A percentile compares a stretch with the other conserved stretches of the same genome.
phyloP scores from a whole-genome alignment of 2,113 vertebrate species.

The Clarias gariepinus region DNA sequence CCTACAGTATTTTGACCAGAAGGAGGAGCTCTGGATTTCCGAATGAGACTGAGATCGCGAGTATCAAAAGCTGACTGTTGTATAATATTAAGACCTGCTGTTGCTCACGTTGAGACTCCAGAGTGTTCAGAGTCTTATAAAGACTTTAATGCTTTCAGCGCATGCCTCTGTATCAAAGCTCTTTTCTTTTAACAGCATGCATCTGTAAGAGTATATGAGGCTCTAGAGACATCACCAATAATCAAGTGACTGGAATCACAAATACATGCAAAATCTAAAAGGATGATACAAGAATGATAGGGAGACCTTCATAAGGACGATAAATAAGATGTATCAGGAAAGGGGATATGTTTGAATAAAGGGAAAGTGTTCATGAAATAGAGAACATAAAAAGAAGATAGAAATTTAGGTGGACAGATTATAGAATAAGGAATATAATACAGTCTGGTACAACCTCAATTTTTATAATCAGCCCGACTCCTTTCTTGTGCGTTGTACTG shows the following conservation, averaged over 20 bases:
- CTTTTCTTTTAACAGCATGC: constrained; percentile 19
- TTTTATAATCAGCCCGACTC: neutral
- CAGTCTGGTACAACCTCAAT: neutral
- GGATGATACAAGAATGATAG: neutral
- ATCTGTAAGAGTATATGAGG: neutral
- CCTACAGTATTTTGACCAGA: constrained; percentile 14
- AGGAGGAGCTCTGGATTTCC: constrained; percentile 52
- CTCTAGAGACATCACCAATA: neutral
- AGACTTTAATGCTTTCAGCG: constrained; percentile 43
- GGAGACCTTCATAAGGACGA: neutral
- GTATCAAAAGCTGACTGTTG: neutral
- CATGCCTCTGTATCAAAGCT: constrained; percentile 35
- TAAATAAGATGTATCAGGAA: neutral
- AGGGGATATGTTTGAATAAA: neutral
- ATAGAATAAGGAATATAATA: neutral
- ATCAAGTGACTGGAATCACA: constrained; percentile 1
- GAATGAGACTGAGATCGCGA: too few species aligned
- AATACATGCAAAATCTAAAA: neutral
- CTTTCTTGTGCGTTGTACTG: neutral
- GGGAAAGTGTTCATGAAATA: neutral
- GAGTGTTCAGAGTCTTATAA: constrained; percentile 37
- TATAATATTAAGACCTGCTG: constrained; percentile 10
- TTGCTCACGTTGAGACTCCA: neutral
- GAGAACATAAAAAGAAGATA: neutral
- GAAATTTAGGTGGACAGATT: neutral